These are phyloP conservation scores for Campylomormyrus tamandua DNA, from an alignment of 2,113 vertebrate genomes.

Conservation along the genomic window DNA sequence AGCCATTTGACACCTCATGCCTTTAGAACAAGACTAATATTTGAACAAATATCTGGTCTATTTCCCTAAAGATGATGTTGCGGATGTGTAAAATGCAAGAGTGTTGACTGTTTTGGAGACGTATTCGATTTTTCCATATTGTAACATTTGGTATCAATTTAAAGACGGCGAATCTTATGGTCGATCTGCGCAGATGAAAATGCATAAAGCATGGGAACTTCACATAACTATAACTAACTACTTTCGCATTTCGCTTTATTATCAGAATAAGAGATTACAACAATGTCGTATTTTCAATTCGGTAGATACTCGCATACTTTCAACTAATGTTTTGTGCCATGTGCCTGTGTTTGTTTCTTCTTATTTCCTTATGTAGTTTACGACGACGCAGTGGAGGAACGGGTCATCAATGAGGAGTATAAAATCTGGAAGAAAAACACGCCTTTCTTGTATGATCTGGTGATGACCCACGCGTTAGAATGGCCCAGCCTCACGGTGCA, in stretches of 20 bases:
- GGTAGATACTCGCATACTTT: not conserved
- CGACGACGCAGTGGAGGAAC: conserved; percentile 83
- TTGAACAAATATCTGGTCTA: not conserved
- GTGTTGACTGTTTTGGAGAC: not conserved
- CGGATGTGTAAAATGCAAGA: not conserved
- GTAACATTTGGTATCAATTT: not conserved
- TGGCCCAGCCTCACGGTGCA: conserved; percentile 85
- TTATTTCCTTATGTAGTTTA: conserved; percentile 59
- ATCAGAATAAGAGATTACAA: not conserved
- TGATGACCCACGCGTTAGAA: conserved; percentile 83
- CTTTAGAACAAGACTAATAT: not conserved
- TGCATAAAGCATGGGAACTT: not conserved
- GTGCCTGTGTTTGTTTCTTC: not conserved
- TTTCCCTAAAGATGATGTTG: not conserved
- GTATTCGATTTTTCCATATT: not conserved
- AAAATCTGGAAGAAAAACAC: conserved; percentile 94
- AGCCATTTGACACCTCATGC: not conserved
- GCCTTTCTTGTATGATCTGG: conserved; percentile 82
- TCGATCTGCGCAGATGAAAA: not conserved
- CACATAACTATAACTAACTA: not conserved
- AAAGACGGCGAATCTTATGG: not conserved
- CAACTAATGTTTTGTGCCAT: not conserved
- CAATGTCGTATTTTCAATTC: not conserved
- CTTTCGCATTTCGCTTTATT: not conserved
- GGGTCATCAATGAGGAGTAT: conserved; percentile 82